Base-by-base conservation (phyloP, 1,140 invertebrate species). In the Lasioglossum albipes region DNA sequence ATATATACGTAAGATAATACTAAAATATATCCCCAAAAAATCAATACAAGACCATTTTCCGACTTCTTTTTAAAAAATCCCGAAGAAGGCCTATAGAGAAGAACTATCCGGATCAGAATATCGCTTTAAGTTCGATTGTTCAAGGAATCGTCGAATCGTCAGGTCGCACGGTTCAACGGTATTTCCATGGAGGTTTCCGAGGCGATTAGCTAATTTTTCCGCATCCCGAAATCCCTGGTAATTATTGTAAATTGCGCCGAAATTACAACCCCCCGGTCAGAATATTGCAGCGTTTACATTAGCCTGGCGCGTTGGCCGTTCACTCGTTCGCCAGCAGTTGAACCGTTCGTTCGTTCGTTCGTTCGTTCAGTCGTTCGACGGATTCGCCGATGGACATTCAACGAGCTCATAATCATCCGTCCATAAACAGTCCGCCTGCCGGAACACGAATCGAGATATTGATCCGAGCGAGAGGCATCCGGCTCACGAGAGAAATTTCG, bases 391-490 rank as follows among this genome's bases (percentile, higher is more conserved):
- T 66, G 77, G 62, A 74, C 77, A 57, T 79, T 72, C 70, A 74
- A 67, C 77, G 77, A 49, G 77, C 77, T 79, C 77, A 49, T 73
- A 74, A 79, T 74, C 77, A 79, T 74, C 70, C 62, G 77, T 66
- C 77, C 77, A 74, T 74, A 74, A 74, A 79, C 77, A 79, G 77
- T 22, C 57, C 57, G 45, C 9, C 36, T 18, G 52, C 52, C 22
- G 77, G 62, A 59, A 74, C 62, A 57, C 62, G 77, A 67, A 79
- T 74, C 70, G 71, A 27, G 71, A 74, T 79, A 79, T 79, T 70
- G 77, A 79, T 36, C 62, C 49, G 20, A 36, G 49, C 49, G 20
- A 36, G 49, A 49, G 62, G 70, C 62, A 74, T 73, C 68, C 77
- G 72, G 49, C 31, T 73, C 59, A 6, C 57, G 22, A 64, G 41